Percentiles rank a stretch among this genome's conserved stretches.
These are phyloP conservation scores for Cantharis lateralis DNA, from an alignment of 2,888 invertebrate genomes.

Conservation along the genomic window DNA sequence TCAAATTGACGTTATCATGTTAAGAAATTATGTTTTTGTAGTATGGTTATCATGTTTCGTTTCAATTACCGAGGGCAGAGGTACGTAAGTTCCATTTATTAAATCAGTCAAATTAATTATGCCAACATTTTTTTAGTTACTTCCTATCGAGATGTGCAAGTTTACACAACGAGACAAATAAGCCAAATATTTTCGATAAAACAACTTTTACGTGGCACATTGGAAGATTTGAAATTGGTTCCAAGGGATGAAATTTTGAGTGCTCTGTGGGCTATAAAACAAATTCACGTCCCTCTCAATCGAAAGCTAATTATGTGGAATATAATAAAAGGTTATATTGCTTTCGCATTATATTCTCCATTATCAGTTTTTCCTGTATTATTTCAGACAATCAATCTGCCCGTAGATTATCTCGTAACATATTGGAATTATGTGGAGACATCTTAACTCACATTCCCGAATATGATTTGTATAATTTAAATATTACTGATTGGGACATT, in stretches of 20 bases:
- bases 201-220: neutral
- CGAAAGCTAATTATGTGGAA: conserved; percentile 7
- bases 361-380: neutral
- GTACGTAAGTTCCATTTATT: neutral
- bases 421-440: neutral
- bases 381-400: neutral
- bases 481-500: conserved; percentile 7
- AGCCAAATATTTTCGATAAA: neutral
- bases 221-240: neutral
- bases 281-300: neutral
- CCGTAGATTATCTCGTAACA: neutral
- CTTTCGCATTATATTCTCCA: neutral
- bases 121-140: no score
- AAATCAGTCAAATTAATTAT: no score
- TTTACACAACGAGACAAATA: rapidly evolving
- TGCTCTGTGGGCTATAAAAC: neutral
- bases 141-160: no score
- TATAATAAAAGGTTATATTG: conserved; percentile 4
- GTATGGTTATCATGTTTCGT: neutral
- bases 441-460: conserved; percentile 7
- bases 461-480: conserved; percentile 5
- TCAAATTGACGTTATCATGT: neutral
- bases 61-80: neutral
- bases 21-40: neutral
- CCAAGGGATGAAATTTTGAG: neutral